These are phyloP conservation scores for Calidris pygmaea DNA, from an alignment of 2,113 vertebrate species.

Conservation along the genomic window DNA sequence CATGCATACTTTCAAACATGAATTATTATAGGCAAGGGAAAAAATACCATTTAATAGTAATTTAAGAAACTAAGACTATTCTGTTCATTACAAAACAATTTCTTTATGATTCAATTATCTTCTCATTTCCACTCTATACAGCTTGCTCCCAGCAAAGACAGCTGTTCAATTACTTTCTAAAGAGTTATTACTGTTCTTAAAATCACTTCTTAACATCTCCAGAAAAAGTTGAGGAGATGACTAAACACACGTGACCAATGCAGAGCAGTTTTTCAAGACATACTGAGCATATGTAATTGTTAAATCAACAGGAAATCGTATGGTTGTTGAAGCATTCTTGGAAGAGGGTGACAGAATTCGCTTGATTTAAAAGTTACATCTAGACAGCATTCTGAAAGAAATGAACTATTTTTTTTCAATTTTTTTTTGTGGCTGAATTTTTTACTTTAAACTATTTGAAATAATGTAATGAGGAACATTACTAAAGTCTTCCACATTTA, in stretches of 20 bases:
- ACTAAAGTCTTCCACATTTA: background rate
- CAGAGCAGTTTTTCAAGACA: background rate
- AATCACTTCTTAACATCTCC: slow-evolving; percentile 13
- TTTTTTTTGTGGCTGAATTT: background rate
- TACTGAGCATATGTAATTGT: background rate
- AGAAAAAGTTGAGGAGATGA: slow-evolving; percentile 20
- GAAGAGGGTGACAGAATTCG: background rate
- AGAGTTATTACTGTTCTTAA: slow-evolving; percentile 28
- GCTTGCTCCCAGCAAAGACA: background rate
- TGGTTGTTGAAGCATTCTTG: background rate
- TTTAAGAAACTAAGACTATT: slow-evolving; percentile 28
- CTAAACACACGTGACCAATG: background rate
- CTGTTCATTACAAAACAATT: slow-evolving; percentile 37
- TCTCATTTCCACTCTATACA: slow-evolving; percentile 4
- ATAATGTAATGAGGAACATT: background rate
- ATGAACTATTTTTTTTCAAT: background rate
- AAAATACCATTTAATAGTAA: background rate
- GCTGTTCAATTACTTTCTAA: slow-evolving; percentile 42
- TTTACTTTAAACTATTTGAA: background rate
- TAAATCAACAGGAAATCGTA: background rate
- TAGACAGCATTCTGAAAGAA: background rate
- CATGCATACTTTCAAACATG: background rate
- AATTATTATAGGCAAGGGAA: background rate
- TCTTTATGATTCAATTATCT: slow-evolving; percentile 45
- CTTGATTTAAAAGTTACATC: background rate